A percentile compares a stretch with the other conserved stretches of the same genome.
Evolutionary conservation across 2,888 invertebrate genomes (phyloP).

Genomic region (Danaus chrysippus): DNA sequence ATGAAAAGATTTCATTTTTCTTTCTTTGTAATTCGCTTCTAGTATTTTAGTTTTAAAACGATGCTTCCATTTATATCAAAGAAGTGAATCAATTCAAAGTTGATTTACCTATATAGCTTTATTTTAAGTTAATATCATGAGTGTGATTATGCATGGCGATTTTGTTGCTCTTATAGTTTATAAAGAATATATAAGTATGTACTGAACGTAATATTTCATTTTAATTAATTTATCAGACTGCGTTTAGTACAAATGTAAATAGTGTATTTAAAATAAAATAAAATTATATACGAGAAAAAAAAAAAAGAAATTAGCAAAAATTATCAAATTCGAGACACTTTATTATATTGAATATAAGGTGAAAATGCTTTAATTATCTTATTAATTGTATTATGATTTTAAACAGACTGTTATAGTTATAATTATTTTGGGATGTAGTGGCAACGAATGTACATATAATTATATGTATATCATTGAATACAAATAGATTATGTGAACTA

Average conservation of each 20-base stretch:
- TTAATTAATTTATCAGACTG: conserved; percentile 68
- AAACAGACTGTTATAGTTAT: conserved; percentile 79
- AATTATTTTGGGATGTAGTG: conserved; percentile 53
- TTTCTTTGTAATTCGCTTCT: conserved; percentile 47
- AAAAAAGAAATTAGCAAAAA: conserved; percentile 60
- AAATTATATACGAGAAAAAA: conserved; percentile 35
- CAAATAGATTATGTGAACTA: not conserved
- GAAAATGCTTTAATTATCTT: conserved; percentile 79
- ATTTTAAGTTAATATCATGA: conserved; percentile 65
- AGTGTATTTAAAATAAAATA: conserved; percentile 56
- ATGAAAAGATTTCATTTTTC: conserved; percentile 31
- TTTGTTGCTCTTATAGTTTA: conserved; percentile 65
- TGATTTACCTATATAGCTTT: conserved; percentile 68
- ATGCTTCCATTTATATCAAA: conserved; percentile 80
- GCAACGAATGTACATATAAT: conserved; percentile 18
- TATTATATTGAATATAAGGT: conserved; percentile 76
- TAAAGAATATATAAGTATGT: conserved; percentile 56
- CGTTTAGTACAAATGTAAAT: conserved; percentile 68
- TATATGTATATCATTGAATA: not conserved
- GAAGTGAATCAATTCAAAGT: conserved; percentile 74
- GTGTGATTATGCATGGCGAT: conserved; percentile 77
- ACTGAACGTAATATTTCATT: conserved; percentile 60
- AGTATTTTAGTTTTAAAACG: conserved; percentile 71
- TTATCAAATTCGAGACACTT: conserved; percentile 65
- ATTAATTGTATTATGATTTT: conserved; percentile 76